These are phyloP conservation scores for Drosophila insularis DNA, from an alignment of 1,140 invertebrate species.

Conservation along the genomic window DNA sequence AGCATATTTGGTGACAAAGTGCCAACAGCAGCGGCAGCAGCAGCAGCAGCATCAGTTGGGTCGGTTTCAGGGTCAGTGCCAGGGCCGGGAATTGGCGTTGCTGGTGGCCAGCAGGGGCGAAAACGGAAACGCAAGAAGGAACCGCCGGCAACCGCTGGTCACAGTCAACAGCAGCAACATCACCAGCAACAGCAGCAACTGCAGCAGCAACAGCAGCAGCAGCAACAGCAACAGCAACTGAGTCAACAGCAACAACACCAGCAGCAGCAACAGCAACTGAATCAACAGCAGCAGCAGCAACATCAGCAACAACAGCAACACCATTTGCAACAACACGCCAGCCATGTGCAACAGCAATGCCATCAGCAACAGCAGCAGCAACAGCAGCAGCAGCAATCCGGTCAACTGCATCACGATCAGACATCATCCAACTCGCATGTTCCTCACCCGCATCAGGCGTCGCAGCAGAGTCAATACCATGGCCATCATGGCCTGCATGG, in stretches of 20 bases:
- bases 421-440: background rate
- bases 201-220: slow-evolving; percentile 28
- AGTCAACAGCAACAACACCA: slow-evolving; percentile 8
- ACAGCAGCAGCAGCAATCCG: slow-evolving; percentile 14
- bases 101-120: slow-evolving; percentile 23
- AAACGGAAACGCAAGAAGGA: slow-evolving; percentile 78
- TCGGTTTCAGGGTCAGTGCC: background rate
- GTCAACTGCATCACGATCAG: slow-evolving; percentile 1
- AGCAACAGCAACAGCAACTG: slow-evolving; percentile 25
- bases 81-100: background rate
- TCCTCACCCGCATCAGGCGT: slow-evolving; percentile 22
- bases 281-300: slow-evolving; percentile 56
- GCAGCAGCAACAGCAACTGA: slow-evolving; percentile 47
- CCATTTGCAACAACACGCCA: slow-evolving; percentile 35
- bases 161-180: slow-evolving; percentile 40
- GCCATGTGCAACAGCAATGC: slow-evolving; percentile 37
- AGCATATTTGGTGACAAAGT: slow-evolving; percentile 80
- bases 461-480: slow-evolving; percentile 27
- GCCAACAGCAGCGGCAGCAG: slow-evolving; percentile 18
- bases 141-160: slow-evolving; percentile 1
- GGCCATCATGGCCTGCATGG: slow-evolving; percentile 28
- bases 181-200: slow-evolving; percentile 40
- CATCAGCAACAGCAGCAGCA: slow-evolving; percentile 36
- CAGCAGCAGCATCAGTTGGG: background rate
- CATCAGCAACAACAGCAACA: slow-evolving; percentile 47